Percentiles rank a stretch among this genome's conserved stretches.
Evolutionary conservation across 2,113 vertebrate species (phyloP).

Genomic region (Rhipidura dahli): DNA sequence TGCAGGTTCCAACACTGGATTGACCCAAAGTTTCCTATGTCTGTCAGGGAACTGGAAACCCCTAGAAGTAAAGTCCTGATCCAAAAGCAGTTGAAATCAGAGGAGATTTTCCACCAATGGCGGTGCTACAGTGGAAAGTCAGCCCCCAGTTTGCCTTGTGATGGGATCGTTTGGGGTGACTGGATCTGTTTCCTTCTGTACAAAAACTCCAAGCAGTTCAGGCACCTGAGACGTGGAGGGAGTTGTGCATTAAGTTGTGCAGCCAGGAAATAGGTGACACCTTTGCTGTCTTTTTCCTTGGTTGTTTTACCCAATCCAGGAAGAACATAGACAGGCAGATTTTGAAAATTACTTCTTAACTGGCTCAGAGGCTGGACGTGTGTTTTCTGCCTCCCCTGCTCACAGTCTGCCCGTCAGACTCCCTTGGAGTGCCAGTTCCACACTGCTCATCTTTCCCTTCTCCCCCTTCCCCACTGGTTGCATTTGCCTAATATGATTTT

Average conservation of each 20-base stretch:
- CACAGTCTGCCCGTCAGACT: not conserved
- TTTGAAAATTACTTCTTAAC: not conserved
- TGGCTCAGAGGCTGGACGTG: not conserved
- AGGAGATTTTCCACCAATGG: not conserved
- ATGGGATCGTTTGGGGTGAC: not conserved
- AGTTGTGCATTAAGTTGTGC: not conserved
- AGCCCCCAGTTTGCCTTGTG: not conserved
- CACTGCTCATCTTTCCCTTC: not conserved
- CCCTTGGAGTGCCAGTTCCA: not conserved
- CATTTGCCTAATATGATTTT: not conserved
- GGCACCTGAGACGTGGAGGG: not conserved
- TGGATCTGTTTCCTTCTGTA: not conserved
- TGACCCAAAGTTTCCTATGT: not conserved
- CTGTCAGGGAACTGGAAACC: not conserved
- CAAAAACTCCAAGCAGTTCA: not conserved
- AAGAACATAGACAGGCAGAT: not conserved
- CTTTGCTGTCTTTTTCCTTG: not conserved
- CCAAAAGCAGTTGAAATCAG: not conserved
- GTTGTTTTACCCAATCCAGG: not conserved
- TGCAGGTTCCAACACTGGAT: not conserved
- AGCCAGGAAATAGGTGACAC: not conserved
- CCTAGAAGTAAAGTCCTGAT: not conserved
- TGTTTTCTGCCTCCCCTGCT: not conserved
- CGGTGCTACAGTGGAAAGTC: not conserved
- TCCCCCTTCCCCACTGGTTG: not conserved